Conservation (phyloP, 2,797 vertebrate genomes). For the Acanthiza pusilla region DNA sequence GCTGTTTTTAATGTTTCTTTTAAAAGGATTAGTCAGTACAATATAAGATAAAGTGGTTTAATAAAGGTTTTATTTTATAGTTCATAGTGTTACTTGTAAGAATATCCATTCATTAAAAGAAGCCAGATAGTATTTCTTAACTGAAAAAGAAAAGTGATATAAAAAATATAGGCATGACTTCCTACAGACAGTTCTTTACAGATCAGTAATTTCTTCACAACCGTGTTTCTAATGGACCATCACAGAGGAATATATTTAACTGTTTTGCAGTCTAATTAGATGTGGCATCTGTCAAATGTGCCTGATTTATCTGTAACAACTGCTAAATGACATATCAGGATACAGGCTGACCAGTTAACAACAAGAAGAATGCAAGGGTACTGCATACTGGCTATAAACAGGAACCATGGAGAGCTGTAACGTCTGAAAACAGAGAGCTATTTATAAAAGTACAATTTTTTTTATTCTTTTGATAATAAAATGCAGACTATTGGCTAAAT, state of each 20-base stretch:
- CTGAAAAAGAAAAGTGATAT: background rate
- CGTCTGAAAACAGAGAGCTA: background rate
- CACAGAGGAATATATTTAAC: constrained; percentile 15
- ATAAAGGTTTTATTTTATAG: background rate
- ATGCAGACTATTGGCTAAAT: background rate
- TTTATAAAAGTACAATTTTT: background rate
- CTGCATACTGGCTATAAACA: background rate
- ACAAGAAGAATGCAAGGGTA: background rate
- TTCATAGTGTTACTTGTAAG: background rate
- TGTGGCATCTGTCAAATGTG: constrained; percentile 30
- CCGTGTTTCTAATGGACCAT: background rate
- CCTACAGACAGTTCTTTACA: constrained; percentile 22
- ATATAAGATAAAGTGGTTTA: background rate
- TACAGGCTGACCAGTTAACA: background rate
- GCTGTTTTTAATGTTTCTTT: background rate
- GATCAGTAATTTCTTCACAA: constrained; percentile 36
- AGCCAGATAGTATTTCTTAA: background rate
- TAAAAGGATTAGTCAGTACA: background rate
- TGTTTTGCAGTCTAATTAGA: constrained; percentile 50
- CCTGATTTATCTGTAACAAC: constrained; percentile 1
- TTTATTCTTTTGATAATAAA: background rate
- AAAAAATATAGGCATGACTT: background rate
- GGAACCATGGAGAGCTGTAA: background rate
- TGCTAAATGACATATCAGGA: background rate
- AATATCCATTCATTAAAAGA: background rate